Conservation (phyloP, 1,140 invertebrate genomes). For the Drosophila azteca region DNA sequence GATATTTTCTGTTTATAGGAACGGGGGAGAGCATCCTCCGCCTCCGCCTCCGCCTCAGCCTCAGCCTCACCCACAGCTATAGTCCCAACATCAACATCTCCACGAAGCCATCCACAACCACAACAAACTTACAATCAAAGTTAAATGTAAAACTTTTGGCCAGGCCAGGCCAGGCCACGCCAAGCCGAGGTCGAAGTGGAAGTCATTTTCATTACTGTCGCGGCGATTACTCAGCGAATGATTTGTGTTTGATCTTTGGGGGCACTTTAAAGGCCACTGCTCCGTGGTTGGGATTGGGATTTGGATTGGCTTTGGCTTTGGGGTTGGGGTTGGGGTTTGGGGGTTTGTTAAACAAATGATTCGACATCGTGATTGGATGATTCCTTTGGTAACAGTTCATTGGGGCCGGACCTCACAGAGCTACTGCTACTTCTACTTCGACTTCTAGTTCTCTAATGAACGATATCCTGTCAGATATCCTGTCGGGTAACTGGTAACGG, state of each 20-base stretch:
- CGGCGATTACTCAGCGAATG: conserved; percentile 47
- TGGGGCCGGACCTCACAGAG: not conserved
- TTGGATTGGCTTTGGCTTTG: no score
- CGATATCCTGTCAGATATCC: conserved; percentile 62
- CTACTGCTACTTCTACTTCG: not conserved
- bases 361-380: conserved; percentile 8
- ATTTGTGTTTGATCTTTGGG: conserved; percentile 59
- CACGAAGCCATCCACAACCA: conserved; percentile 16
- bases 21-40: not conserved
- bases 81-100: not conserved
- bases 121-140: conserved; percentile 52
- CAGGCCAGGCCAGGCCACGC: no score
- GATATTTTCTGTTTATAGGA: conserved; percentile 29
- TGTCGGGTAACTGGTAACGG: conserved; percentile 33
- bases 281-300: not conserved
- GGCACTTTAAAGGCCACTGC: conserved; percentile 22
- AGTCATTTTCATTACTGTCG: conserved; percentile 45
- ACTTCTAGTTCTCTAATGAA: conserved; percentile 55
- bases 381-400: conserved; percentile 31
- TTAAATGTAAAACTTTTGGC: conserved; percentile 46
- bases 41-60: no score
- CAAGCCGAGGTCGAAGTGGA: conserved; percentile 5
- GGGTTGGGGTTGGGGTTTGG: not conserved
- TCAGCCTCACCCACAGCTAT: not conserved
- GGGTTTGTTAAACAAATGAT: conserved; percentile 36